Base-by-base conservation (phyloP, 2,797 vertebrate species). In the Rhinatrema bivittatum region DNA sequence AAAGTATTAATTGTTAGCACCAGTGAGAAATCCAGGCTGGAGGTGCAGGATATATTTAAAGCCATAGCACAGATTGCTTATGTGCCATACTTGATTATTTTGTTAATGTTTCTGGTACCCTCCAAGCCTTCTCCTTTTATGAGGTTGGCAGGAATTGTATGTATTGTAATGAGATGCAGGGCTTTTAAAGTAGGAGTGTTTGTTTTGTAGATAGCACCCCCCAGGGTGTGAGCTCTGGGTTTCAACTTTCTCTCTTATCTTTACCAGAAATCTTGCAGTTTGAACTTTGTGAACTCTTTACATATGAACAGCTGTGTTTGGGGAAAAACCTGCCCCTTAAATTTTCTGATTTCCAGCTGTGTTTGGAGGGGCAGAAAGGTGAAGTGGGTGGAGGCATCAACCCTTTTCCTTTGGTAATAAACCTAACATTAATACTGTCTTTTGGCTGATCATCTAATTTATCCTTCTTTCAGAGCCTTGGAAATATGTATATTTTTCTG, bases 261-360 rank as follows among this genome's bases (percentile, higher is more conserved):
- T 0, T 46, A 33, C 29, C n/a, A 2, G 23, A 31, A 48, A 54
- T 50, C 52, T 4, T 0, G 10, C n/a, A 21, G 24, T 9, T 3
- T 41, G 41, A 45, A 44, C 46, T 45, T 36, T 27, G 41, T 54
- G 51, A 49, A 49, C 32, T 29, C 9, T 13, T 2, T 5, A 5
- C 3, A 0, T 16, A 13, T 16, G n/a, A 20, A 27, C 51, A 36
- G 40, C 36, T 39, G 44, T 31, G 42, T 26, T 10, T 5, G 25
- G 25, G n/a, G 14, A 15, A 25, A 27, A 16, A 7, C 4, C 15
- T 20, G 10, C 36, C 26, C 10, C 9, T 14, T n/a, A 7, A 7
- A 9, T 26, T 15, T 16, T 16, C 15, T 10, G 8, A 4, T 6
- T 0, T 14, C 36, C 29, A 46, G 42, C 42, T 42, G 42, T 40